These are phyloP conservation scores for Drosophila tropicalis DNA, from an alignment of 1,140 invertebrate genomes.

Conservation along the genomic window DNA sequence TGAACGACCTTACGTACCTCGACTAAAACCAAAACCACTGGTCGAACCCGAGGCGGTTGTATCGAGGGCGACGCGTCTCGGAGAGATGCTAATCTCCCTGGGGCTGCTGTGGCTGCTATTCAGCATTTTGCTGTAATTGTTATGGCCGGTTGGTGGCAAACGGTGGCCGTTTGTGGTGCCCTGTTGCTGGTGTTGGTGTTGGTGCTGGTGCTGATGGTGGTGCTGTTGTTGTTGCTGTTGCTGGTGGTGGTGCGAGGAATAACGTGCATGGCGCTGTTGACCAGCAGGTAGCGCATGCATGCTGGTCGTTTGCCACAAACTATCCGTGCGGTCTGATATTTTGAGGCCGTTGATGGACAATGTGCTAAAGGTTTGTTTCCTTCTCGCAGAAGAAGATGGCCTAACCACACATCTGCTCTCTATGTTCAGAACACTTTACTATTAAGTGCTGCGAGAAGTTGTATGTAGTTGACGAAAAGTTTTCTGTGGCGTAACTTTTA, in stretches of 20 bases:
- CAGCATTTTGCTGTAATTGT: slow-evolving; percentile 58
- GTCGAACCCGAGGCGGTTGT: slow-evolving; percentile 78
- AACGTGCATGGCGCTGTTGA: slow-evolving; percentile 52
- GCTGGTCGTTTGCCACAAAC: slow-evolving; percentile 78
- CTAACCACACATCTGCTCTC: slow-evolving; percentile 49
- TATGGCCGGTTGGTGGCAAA: slow-evolving; percentile 9
- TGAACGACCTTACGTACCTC: slow-evolving; percentile 63
- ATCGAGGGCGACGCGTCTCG: slow-evolving; percentile 65
- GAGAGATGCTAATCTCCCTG: slow-evolving; percentile 68
- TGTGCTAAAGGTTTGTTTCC: slow-evolving; percentile 16
- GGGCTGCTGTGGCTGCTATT: slow-evolving; percentile 74
- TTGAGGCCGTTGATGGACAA: slow-evolving; percentile 52
- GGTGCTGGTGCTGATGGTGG: slow-evolving; percentile 40
- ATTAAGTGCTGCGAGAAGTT: neutral
- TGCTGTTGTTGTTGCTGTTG: slow-evolving; percentile 45
- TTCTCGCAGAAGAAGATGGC: slow-evolving; percentile 24
- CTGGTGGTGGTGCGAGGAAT: slow-evolving; percentile 42
- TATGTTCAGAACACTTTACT: no score
- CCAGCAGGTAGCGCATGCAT: slow-evolving; percentile 53
- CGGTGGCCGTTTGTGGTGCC: slow-evolving; percentile 22
- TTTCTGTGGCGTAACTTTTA: slow-evolving; percentile 37
- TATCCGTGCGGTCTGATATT: slow-evolving; percentile 79
- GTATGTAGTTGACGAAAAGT: neutral
- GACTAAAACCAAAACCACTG: slow-evolving; percentile 72
- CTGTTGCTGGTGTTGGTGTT: slow-evolving; percentile 40